A percentile compares a stretch with the other conserved stretches of the same genome.
These are phyloP conservation scores for Lutjanus campechanus DNA, from an alignment of 2,797 vertebrate genomes.

Conservation along the genomic window DNA sequence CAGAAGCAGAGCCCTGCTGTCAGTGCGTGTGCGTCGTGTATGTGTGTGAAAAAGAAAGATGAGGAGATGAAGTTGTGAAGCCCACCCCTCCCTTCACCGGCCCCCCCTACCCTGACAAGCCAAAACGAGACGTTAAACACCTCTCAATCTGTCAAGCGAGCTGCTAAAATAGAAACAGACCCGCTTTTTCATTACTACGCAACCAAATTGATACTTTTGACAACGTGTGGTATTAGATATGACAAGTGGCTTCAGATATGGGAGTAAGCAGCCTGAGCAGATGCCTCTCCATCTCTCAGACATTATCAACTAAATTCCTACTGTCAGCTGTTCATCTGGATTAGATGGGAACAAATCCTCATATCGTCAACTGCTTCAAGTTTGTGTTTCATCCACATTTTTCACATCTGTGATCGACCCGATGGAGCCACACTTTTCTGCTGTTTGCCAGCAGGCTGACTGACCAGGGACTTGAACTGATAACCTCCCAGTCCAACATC, in stretches of 20 bases:
- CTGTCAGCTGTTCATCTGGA: conserved; percentile 82
- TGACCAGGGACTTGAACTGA: background rate
- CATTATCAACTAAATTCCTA: conserved; percentile 75
- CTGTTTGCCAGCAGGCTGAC: background rate
- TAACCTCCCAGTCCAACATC: background rate
- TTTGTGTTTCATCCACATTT: conserved; percentile 52
- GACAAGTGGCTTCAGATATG: conserved; percentile 83
- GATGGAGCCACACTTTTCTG: background rate
- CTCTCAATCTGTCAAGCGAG: conserved; percentile 83
- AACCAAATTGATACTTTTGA: conserved; percentile 84
- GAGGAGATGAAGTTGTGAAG: conserved; percentile 82
- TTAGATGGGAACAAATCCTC: conserved; percentile 73
- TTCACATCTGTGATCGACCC: conserved; percentile 6
- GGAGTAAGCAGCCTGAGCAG: conserved; percentile 74
- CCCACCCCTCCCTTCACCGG: conserved; percentile 15
- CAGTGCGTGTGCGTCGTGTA: conserved; percentile 47
- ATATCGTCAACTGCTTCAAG: conserved; percentile 50
- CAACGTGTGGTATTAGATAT: conserved; percentile 80
- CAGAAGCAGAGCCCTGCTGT: conserved; percentile 79
- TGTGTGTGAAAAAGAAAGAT: conserved; percentile 64
- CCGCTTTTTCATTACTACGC: conserved; percentile 75
- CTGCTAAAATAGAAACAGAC: conserved; percentile 82
- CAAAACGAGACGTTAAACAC: conserved; percentile 85
- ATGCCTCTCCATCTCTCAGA: conserved; percentile 77
- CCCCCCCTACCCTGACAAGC: conserved; percentile 68